Conservation (phyloP, 2,888 invertebrate species). For the Cybosia mesomella region DNA sequence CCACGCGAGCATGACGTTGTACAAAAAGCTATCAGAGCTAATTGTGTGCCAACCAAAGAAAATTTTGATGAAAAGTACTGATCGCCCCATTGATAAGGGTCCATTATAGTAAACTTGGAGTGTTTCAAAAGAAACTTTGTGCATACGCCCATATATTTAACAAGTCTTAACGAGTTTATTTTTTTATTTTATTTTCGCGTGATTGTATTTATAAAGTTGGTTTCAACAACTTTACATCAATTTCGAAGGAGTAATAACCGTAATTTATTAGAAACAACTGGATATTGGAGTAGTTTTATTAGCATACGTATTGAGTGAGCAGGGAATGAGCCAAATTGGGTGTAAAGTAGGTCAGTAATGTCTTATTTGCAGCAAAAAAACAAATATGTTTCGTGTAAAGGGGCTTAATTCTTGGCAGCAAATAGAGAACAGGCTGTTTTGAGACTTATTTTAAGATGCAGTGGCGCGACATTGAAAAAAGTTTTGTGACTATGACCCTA, state of each 20-base stretch:
- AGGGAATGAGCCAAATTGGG: slow-evolving; percentile 32
- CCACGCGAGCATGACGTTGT: slow-evolving; percentile 74
- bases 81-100: slow-evolving; percentile 75
- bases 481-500: neutral
- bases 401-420: neutral
- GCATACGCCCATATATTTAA: slow-evolving; percentile 70
- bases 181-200: slow-evolving; percentile 76
- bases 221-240: slow-evolving; percentile 62
- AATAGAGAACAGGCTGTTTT: neutral
- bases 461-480: neutral
- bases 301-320: slow-evolving; percentile 36
- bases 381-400: neutral
- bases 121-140: slow-evolving; percentile 70
- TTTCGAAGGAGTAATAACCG: slow-evolving; percentile 54
- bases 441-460: neutral
- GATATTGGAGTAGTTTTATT: slow-evolving; percentile 52
- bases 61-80: slow-evolving; percentile 75
- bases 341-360: slow-evolving; percentile 26
- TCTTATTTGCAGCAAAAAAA: slow-evolving; percentile 38
- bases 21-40: slow-evolving; percentile 82
- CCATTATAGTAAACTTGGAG: slow-evolving; percentile 78
- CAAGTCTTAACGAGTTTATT: slow-evolving; percentile 66
- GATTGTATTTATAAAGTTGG: slow-evolving; percentile 60
- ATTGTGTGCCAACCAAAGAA: slow-evolving; percentile 82
- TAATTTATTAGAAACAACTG: slow-evolving; percentile 51